Evolutionary conservation across 2,797 vertebrate species (phyloP).

Genomic region (Typhlichthys subterraneus): DNA sequence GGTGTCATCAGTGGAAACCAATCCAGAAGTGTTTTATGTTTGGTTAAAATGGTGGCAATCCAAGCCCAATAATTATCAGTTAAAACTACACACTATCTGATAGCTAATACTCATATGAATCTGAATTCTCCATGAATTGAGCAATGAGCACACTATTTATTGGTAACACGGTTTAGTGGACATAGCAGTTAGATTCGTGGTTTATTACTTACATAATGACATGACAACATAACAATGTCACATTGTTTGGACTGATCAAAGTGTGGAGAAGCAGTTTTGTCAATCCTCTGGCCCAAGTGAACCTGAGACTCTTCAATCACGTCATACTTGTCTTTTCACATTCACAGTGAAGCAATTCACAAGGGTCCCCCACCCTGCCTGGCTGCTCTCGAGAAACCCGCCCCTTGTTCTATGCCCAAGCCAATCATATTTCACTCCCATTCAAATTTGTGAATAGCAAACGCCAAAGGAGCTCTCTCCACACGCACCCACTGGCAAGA

Average conservation of each 20-base stretch:
- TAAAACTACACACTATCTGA: too few species aligned
- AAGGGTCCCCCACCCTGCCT: constrained; percentile 46
- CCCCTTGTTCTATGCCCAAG: constrained; percentile 59
- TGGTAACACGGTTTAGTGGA: constrained; percentile 14
- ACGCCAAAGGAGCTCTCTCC: constrained; percentile 53
- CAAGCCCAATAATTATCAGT: background rate
- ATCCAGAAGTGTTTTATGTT: background rate
- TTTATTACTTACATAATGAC: constrained; percentile 24
- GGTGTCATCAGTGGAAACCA: background rate
- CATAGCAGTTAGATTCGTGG: constrained; percentile 5
- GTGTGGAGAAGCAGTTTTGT: constrained; percentile 21
- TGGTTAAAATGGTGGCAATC: background rate
- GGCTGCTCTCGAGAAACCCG: constrained; percentile 69
- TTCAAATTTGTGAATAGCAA: constrained; percentile 70
- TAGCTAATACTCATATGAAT: too few species aligned
- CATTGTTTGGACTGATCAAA: constrained; percentile 23
- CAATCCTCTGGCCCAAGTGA: constrained; percentile 18
- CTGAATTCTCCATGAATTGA: too few species aligned
- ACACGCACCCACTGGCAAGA: constrained; percentile 47
- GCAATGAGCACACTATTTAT: constrained; percentile 1
- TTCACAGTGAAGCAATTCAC: constrained; percentile 50
- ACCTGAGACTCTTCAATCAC: constrained; percentile 37
- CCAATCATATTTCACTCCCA: constrained; percentile 77
- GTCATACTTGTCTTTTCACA: constrained; percentile 43
- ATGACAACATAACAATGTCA: constrained; percentile 6